Base-by-base conservation (phyloP, 2,113 vertebrate genomes). In the Grantiella picta region DNA sequence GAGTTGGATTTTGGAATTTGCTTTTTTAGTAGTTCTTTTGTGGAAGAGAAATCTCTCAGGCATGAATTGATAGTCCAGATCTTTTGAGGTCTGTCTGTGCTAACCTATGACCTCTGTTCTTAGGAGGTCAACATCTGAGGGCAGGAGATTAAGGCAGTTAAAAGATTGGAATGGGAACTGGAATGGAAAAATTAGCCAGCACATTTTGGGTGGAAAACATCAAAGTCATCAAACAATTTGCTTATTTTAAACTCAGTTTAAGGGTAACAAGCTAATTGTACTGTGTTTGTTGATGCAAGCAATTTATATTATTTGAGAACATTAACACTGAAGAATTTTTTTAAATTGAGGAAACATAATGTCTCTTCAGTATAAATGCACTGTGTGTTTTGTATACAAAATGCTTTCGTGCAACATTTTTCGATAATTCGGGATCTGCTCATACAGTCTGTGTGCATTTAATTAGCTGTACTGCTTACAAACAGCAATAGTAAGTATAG, bases 81-180 rank as follows among this genome's bases (percentile, higher is more conserved):
- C 98, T 98, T 98, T 98, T 98, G 98, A 98, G 98, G 97, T 98
- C 97, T 98, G 97, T 98, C 98, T 97, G 52, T 97, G 97, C 97
- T 98, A 98, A 98, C 98, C 98, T 97, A 79, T 98, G 98, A 98
- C 98, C 98, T 97, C 97, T 97, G 96, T 98, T 98, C 98, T 98
- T 98, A 97, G 95, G 97, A 97, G 98, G 98, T 98, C 98, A 98
- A 95, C 98, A 98, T 98, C 97, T 98, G 97, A 98, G 98, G 98
- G 98, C 98, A 98, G 97, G 97, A 98, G 98, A 98, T 98, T 98
- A 98, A 98, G 98, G 97, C 97, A 98, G 97, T 98, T 98, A 98
- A 98, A 98, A 98, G 98, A 98, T 96, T 96, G 92, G 97, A 98
- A 98, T 98, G 98, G 97, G 96, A 98, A 98, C 97, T 98, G 97